Conservation (phyloP, 2,797 vertebrate species). For the Scyliorhinus canicula region DNA sequence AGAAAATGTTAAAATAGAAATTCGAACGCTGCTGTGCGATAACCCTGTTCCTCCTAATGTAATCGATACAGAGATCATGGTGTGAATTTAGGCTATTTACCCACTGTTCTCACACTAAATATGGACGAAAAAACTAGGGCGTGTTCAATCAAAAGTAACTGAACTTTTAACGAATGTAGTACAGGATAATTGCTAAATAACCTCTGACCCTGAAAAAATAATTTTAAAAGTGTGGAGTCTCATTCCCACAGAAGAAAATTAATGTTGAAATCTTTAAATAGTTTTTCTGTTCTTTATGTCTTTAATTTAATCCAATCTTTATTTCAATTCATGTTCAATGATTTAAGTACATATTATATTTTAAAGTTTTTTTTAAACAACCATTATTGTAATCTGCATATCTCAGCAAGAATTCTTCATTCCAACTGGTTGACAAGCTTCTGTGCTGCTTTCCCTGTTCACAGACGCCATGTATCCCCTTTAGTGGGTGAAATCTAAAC, state of each 20-base stretch:
- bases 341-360: not conserved
- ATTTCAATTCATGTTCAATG: not conserved
- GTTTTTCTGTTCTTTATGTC: not conserved
- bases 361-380: not conserved
- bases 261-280: not conserved
- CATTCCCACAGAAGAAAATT: not conserved
- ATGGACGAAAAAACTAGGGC: not conserved
- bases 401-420: not conserved
- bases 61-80: not conserved
- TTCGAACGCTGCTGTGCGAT: not conserved
- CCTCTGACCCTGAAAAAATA: not conserved
- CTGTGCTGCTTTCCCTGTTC: not conserved
- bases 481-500: not conserved
- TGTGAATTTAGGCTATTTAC: not conserved
- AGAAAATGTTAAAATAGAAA: too few species aligned
- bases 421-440: not conserved
- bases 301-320: not conserved
- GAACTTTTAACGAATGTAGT: not conserved
- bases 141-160: not conserved
- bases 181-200: not conserved
- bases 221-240: not conserved
- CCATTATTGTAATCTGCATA: not conserved
- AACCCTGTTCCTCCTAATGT: not conserved
- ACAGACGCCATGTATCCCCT: not conserved
- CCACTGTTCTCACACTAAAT: not conserved